A percentile compares a stretch with the other conserved stretches of the same genome.
phyloP scores from a whole-genome alignment of 2,797 vertebrate species.

The Clarias laeviceps region DNA sequence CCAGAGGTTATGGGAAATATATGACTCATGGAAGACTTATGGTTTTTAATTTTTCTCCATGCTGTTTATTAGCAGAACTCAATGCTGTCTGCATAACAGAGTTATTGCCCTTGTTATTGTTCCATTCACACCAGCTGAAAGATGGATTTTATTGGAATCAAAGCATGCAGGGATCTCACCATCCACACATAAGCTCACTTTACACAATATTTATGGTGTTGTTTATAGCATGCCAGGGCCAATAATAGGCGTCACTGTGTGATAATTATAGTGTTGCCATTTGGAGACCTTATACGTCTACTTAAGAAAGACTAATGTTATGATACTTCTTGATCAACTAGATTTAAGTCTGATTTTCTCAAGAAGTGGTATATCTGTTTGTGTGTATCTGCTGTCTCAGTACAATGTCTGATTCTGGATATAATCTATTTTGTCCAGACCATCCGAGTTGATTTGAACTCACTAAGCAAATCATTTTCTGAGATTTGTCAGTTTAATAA shows the following conservation, averaged over 20 bases:
- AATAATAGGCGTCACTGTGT: slow-evolving; percentile 10
- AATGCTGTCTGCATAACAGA: slow-evolving; percentile 9
- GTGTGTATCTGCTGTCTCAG: background rate
- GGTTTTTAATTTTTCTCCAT: background rate
- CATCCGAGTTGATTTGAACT: background rate
- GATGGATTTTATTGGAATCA: slow-evolving; percentile 41
- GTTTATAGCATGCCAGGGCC: slow-evolving; percentile 19
- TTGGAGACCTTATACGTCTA: slow-evolving; percentile 18
- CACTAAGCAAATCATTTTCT: background rate
- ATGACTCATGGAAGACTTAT: background rate
- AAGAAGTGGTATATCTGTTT: background rate
- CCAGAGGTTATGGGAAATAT: background rate
- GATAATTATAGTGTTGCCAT: slow-evolving; percentile 35
- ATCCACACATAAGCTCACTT: slow-evolving; percentile 1
- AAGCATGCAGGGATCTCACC: slow-evolving; percentile 2
- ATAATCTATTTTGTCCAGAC: background rate
- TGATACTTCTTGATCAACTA: background rate
- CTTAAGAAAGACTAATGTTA: background rate
- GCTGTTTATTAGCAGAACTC: background rate
- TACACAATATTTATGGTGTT: slow-evolving; percentile 5
- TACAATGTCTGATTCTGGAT: too few species aligned
- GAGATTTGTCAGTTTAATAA: background rate
- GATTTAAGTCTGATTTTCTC: background rate
- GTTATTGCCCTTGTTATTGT: slow-evolving; percentile 14
- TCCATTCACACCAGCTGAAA: slow-evolving; percentile 41